A percentile compares a stretch with the other conserved stretches of the same genome.
Evolutionary conservation across 2,888 invertebrate species (phyloP).

Genomic region (Cenopis cana): DNA sequence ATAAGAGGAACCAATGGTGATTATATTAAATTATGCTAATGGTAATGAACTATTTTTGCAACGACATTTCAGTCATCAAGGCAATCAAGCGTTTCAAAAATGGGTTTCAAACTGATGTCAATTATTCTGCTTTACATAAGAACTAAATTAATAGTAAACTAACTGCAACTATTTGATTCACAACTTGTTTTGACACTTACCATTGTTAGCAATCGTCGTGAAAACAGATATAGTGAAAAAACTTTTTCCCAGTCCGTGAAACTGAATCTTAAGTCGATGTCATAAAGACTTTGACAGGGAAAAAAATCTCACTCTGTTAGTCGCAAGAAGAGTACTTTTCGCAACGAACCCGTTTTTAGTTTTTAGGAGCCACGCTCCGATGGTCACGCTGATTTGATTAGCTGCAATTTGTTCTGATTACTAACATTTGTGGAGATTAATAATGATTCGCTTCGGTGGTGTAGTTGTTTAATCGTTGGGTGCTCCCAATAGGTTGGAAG

Average conservation of each 20-base stretch:
- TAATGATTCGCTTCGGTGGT: conserved; percentile 6
- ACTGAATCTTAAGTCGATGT: too few relatives aligned
- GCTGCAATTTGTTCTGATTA: conserved; percentile 36
- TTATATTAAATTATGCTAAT: too few relatives aligned
- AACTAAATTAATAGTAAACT: conserved; percentile 8
- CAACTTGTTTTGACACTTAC: not conserved
- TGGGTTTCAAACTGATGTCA: not conserved
- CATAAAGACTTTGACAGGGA: too few relatives aligned
- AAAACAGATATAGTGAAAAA: not conserved
- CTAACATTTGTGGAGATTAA: conserved; percentile 17
- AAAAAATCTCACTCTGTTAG: not conserved
- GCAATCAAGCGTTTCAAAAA: conserved; percentile 26
- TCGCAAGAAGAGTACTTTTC: conserved; percentile 17
- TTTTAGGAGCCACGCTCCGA: conserved; percentile 24
- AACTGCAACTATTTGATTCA: not conserved
- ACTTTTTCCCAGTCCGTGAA: too few relatives aligned
- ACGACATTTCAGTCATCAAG: conserved; percentile 24
- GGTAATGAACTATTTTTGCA: conserved; percentile 3
- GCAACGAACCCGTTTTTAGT: conserved; percentile 23
- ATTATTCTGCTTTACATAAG: not conserved
- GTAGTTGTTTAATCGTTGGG: conserved; percentile 16
- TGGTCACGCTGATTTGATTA: conserved; percentile 28
- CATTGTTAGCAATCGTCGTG: not conserved
- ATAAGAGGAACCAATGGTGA: too few relatives aligned
- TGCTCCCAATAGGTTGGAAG: not conserved